phyloP scores from a whole-genome alignment of 2,888 invertebrate species.

The Cephalotes varians region DNA sequence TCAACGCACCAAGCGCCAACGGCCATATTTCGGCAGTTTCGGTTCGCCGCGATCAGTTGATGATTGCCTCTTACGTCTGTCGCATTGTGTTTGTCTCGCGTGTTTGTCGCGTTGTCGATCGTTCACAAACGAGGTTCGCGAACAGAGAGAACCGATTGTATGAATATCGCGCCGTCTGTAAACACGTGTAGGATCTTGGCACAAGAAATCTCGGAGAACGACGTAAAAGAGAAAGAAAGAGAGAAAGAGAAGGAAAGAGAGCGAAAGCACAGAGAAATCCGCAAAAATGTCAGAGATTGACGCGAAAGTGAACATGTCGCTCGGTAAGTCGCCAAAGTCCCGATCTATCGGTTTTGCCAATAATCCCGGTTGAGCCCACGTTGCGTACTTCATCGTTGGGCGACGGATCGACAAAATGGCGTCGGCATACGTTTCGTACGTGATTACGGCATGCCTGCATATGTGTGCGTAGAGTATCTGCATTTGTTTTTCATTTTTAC shows the following conservation, averaged over 20 bases:
- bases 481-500: constrained; percentile 27
- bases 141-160: neutral
- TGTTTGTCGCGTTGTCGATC: neutral
- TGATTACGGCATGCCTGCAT: neutral
- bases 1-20: too few species aligned
- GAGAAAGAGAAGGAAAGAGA: constrained; percentile 17
- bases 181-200: constrained; percentile 34
- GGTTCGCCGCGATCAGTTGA: too few species aligned
- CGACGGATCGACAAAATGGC: constrained; percentile 76
- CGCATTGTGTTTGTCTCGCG: neutral
- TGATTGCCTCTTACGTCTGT: neutral
- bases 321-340: constrained; percentile 84
- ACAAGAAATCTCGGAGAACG: neutral
- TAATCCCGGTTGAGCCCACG: constrained; percentile 80
- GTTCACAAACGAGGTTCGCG: neutral
- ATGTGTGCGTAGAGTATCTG: constrained; percentile 10
- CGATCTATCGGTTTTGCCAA: constrained; percentile 73
- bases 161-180: constrained; percentile 28
- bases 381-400: constrained; percentile 32
- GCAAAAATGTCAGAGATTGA: constrained; percentile 84
- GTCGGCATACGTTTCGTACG: constrained; percentile 52
- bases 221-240: constrained; percentile 38
- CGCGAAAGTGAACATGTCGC: constrained; percentile 85
- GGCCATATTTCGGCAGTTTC: too few species aligned
- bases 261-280: neutral